Evolutionary conservation across 2,888 invertebrate genomes (phyloP), one percentile per base, ranked within the genome.

Genomic region (Lasioglossum villosulum): DNA sequence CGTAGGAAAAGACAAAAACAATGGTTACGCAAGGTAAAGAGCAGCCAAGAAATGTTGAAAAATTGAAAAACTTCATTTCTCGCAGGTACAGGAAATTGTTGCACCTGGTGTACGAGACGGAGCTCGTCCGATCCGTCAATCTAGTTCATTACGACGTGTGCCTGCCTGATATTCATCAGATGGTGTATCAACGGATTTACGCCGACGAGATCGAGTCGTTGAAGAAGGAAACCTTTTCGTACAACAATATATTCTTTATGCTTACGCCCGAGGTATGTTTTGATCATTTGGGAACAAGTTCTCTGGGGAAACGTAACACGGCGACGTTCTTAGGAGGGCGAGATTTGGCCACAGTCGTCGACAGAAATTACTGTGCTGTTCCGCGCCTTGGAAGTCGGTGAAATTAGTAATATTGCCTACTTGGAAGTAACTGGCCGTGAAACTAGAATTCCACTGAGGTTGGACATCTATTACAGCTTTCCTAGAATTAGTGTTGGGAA

Each of bases 391-490:
- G 94, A 95, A 90, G 95, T 96, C 75, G 96, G 96, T 19, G 95
- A 95, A 68, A 96, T 96, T 89, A 93, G 95, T 66, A 94, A 95
- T n/a, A 94, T 91, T 1, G 96, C 96, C 0, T 97, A 96, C 94
- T 95, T 97, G 85, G 97, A 97, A 89, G 95, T 97, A 4, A 96
- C 96, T 79, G 97, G 97, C 12, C 94, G 95, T 6, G 93, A 93
- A 73, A 94, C 96, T 27, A 96, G 97, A 81, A 93, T 96, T 72
- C 95, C 96, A 0, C 88, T 97, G 52, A 95, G 94, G 90, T 94
- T 90, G 56, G 56, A 78, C 68, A 52, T 52, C 23, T 52, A 10
- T 52, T 52, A 52, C 78, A 16, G 12, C 27, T 30, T 6, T 19
- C 19, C 66, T 34, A 30, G 10, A 34, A 66, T 34, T 30, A 34